Conservation (phyloP, 2,797 vertebrate genomes). For the Spatula versicolor region DNA sequence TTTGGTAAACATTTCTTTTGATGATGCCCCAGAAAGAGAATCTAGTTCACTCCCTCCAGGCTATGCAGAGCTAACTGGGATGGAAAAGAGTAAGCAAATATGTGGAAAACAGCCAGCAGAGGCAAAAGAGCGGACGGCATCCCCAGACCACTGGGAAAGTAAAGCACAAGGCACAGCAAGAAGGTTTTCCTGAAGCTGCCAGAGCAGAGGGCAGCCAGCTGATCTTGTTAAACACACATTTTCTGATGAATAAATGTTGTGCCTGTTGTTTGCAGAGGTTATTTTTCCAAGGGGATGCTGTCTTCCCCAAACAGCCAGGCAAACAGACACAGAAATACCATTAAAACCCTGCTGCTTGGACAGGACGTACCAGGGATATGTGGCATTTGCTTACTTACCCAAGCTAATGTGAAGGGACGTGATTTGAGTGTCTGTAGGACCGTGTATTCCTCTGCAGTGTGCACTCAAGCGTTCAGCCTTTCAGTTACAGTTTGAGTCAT, state of each 20-base stretch:
- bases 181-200: not conserved
- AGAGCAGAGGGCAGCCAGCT: not conserved
- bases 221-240: not conserved
- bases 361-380: not conserved
- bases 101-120: conserved; percentile 47
- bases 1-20: not conserved
- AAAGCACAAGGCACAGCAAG: not conserved
- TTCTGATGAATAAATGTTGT: not conserved
- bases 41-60: conserved; percentile 57
- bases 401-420: conserved; percentile 52
- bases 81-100: conserved; percentile 48
- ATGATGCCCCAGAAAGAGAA: conserved; percentile 60
- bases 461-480: conserved; percentile 62
- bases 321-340: not conserved
- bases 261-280: not conserved
- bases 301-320: not conserved
- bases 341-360: not conserved
- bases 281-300: not conserved
- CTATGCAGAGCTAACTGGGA: conserved; percentile 35
- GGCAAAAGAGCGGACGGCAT: conserved; percentile 23
- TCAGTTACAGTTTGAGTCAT: conserved; percentile 54
- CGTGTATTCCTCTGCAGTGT: conserved; percentile 45
- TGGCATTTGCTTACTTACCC: not conserved
- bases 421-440: conserved; percentile 41
- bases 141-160: not conserved